These are phyloP conservation scores for Vollenhovia emeryi DNA, from an alignment of 1,140 invertebrate species.

Conservation along the genomic window DNA sequence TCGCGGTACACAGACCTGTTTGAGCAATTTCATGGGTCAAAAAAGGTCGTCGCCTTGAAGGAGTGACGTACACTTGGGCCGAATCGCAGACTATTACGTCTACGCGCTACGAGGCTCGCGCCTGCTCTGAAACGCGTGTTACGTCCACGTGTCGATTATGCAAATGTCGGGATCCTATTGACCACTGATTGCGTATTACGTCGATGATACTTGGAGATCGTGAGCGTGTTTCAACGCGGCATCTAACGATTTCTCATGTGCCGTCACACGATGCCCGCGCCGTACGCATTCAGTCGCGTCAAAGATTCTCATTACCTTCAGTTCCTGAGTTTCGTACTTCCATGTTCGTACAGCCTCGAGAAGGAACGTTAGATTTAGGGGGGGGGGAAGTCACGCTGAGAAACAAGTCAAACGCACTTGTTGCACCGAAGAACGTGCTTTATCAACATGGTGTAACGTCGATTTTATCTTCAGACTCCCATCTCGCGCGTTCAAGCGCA, in stretches of 20 bases:
- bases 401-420: not conserved
- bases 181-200: not conserved
- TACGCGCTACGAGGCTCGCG: not conserved
- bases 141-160: slow-evolving; percentile 18
- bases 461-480: not conserved
- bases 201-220: not conserved
- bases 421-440: not conserved
- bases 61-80: not conserved
- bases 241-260: not conserved
- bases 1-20: not conserved
- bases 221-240: not conserved
- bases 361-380: not conserved
- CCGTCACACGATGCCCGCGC: not conserved
- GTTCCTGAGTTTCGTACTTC: not conserved
- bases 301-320: not conserved
- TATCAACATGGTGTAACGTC: not conserved
- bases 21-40: not conserved
- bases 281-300: not conserved
- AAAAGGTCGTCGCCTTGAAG: not conserved
- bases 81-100: not conserved
- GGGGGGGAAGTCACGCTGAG: not conserved
- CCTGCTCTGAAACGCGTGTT: not conserved
- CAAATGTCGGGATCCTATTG: slow-evolving; percentile 11
- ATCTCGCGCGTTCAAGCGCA: not conserved
- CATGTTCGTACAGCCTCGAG: not conserved